Percentiles rank a stretch among this genome's conserved stretches.
Conservation (phyloP, 2,888 invertebrate species). For the Perizoma flavofasciatum region DNA sequence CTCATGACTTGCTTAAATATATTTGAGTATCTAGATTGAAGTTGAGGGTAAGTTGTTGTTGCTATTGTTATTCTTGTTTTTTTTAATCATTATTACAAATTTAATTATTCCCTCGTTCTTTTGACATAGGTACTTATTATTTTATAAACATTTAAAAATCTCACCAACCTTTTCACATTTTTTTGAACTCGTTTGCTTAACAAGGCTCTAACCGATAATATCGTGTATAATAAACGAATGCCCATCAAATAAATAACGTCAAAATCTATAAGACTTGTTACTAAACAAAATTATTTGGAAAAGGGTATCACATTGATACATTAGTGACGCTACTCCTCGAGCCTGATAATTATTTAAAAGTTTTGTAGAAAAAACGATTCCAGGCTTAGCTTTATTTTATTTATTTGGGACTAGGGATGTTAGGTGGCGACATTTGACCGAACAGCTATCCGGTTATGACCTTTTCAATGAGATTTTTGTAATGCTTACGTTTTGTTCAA, state of each 20-base stretch:
- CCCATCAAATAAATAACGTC: slow-evolving; percentile 72
- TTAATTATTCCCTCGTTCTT: too few species aligned
- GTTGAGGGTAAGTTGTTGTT: too few species aligned
- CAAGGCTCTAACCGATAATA: slow-evolving; percentile 25
- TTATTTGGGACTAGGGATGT: slow-evolving; percentile 26
- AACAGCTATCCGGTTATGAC: neutral
- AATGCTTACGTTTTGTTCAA: too few species aligned
- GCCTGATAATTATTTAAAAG: slow-evolving; percentile 77
- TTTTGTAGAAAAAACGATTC: slow-evolving; percentile 43
- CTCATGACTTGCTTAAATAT: too few species aligned
- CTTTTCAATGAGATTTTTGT: too few species aligned
- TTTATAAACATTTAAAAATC: too few species aligned
- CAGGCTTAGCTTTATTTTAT: slow-evolving; percentile 22
- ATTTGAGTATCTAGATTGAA: too few species aligned
- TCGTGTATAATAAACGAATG: slow-evolving; percentile 26
- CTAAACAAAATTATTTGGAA: slow-evolving; percentile 78
- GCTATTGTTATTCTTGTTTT: too few species aligned
- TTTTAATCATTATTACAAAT: too few species aligned
- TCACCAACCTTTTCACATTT: neutral
- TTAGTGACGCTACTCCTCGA: slow-evolving; percentile 79
- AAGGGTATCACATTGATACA: slow-evolving; percentile 74
- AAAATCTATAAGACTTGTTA: slow-evolving; percentile 73
- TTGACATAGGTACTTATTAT: too few species aligned
- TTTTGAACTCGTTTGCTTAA: slow-evolving; percentile 31
- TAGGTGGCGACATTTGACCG: neutral